Conservation (phyloP, 2,888 invertebrate species). For the Melinaea marsaeus region DNA sequence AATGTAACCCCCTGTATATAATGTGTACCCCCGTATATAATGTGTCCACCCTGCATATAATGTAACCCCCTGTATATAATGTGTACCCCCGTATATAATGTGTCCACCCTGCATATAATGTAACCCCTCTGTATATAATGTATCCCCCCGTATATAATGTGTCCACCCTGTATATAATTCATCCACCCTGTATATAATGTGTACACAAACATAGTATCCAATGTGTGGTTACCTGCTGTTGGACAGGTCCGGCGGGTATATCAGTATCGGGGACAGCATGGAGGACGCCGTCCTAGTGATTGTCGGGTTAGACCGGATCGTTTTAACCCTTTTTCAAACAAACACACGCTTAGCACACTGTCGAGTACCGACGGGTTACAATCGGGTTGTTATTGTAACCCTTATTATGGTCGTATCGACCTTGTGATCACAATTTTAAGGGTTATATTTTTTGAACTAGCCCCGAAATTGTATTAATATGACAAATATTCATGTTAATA, state of each 20-base stretch:
- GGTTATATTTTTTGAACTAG: too few relatives aligned
- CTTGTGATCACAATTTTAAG: too few relatives aligned
- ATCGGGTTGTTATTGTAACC: too few relatives aligned
- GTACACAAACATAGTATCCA: slow-evolving; percentile 13
- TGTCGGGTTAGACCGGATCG: slow-evolving; percentile 76
- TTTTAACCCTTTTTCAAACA: slow-evolving; percentile 74
- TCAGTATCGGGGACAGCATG: slow-evolving; percentile 77
- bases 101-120: neutral
- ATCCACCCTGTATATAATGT: neutral
- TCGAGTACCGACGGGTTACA: neutral
- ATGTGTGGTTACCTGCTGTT: slow-evolving; percentile 65
- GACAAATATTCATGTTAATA: too few relatives aligned
- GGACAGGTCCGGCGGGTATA: slow-evolving; percentile 74
- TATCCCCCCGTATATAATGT: neutral
- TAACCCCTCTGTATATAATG: neutral
- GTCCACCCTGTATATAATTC: neutral
- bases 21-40: too few relatives aligned
- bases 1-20: neutral
- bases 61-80: neutral
- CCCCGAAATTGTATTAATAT: too few relatives aligned
- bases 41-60: neutral
- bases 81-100: too few relatives aligned
- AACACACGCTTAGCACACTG: slow-evolving; percentile 59
- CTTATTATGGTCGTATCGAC: too few relatives aligned
- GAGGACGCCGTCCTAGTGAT: slow-evolving; percentile 76